Percentiles rank a stretch among this genome's conserved stretches.
Conservation (phyloP, 1,140 invertebrate species). For the Elymnias hypermnestra region DNA sequence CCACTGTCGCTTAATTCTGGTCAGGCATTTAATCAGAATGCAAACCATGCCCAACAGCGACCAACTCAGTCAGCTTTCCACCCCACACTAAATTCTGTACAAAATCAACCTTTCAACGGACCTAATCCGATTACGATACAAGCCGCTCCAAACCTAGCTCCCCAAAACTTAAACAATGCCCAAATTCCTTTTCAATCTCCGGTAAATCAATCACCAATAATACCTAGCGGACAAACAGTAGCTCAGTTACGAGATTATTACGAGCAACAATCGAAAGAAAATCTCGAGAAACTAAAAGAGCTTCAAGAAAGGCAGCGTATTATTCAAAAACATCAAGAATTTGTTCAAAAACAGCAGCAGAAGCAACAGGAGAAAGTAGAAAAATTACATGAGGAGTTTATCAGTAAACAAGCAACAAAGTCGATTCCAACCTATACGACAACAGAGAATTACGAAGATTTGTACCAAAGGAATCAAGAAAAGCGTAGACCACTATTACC, state of each 20-base stretch:
- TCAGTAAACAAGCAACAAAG: conserved; percentile 79
- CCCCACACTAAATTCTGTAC: conserved; percentile 54
- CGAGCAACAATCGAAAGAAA: conserved; percentile 80
- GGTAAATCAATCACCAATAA: conserved; percentile 66
- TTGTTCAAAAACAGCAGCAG: conserved; percentile 82
- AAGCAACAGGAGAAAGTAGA: conserved; percentile 82
- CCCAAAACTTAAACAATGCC: conserved; percentile 28
- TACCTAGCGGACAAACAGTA: conserved; percentile 67
- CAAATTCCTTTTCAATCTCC: conserved; percentile 54
- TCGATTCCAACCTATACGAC: conserved; percentile 70
- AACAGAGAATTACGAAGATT: conserved; percentile 63
- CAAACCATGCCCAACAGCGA: conserved; percentile 46
- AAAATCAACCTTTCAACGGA: conserved; percentile 44
- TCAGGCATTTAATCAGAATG: conserved; percentile 38
- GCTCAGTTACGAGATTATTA: conserved; percentile 75
- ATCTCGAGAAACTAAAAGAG: conserved; percentile 76
- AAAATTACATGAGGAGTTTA: conserved; percentile 79
- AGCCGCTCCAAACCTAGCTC: conserved; percentile 59
- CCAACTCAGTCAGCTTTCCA: conserved; percentile 66
- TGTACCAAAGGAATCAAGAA: conserved; percentile 50
- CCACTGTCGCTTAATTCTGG: conserved; percentile 32
- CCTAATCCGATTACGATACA: conserved; percentile 62
- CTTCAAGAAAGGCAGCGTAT: conserved; percentile 79
- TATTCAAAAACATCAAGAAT: conserved; percentile 83
- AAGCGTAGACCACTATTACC: conserved; percentile 60